A percentile compares a stretch with the other conserved stretches of the same genome.
Evolutionary conservation across 2,113 vertebrate genomes (phyloP).

Genomic region (Chlorocebus sabaeus): DNA sequence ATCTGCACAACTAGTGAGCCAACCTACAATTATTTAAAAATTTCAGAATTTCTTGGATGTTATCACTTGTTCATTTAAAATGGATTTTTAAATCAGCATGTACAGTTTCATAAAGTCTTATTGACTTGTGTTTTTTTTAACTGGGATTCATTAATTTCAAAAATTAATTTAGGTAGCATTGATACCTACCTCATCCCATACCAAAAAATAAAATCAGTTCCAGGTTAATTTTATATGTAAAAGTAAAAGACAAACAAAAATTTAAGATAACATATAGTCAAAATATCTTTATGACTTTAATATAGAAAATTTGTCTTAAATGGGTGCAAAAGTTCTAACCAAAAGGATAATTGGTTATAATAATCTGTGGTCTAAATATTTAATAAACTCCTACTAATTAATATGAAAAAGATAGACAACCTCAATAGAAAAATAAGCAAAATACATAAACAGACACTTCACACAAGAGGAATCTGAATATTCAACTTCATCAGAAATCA

Average conservation of each 20-base stretch:
- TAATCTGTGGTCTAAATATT: neutral
- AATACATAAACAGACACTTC: neutral
- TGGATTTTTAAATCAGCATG: neutral
- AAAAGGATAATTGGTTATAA: neutral
- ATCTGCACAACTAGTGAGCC: neutral
- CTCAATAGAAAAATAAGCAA: neutral
- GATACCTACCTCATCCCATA: neutral
- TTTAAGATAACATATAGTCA: neutral
- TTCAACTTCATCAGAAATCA: neutral
- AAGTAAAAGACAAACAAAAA: neutral
- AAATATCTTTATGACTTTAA: neutral
- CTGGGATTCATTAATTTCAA: neutral
- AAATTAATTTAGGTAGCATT: conserved; percentile 28
- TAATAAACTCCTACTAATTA: neutral
- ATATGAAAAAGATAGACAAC: neutral
- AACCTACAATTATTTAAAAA: neutral
- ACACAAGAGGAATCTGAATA: neutral
- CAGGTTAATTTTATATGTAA: neutral
- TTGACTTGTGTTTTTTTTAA: neutral
- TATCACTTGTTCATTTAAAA: neutral
- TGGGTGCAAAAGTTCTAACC: neutral
- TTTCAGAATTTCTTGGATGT: neutral
- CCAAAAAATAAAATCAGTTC: neutral
- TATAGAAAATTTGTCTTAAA: neutral
- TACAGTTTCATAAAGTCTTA: neutral